phyloP scores from a whole-genome alignment of 2,113 vertebrate genomes.

The Serinus canaria region DNA sequence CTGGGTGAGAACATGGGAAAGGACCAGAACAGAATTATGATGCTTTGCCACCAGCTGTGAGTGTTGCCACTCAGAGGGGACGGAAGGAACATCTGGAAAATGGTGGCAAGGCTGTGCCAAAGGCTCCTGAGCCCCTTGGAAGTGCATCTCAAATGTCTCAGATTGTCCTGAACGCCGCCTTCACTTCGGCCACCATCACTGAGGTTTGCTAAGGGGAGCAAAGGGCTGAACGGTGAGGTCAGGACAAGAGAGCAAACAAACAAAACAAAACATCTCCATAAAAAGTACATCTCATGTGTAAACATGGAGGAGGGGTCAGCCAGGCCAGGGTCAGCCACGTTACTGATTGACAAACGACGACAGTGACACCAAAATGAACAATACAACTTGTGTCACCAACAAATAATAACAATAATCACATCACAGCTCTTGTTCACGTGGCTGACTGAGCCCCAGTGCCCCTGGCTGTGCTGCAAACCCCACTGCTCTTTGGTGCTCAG shows the following conservation, averaged over 20 bases:
- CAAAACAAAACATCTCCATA: not conserved
- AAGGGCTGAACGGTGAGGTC: conserved; percentile 5
- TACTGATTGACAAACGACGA: not conserved
- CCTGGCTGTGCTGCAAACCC: not conserved
- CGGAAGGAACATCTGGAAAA: not conserved
- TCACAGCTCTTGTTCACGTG: conserved; percentile 42
- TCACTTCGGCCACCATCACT: not conserved
- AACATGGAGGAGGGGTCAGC: conserved; percentile 6
- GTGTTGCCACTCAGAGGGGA: not conserved
- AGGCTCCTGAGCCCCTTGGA: not conserved
- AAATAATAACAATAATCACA: not conserved
- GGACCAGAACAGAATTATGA: not conserved
- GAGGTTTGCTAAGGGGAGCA: conserved; percentile 32
- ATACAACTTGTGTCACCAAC: not conserved
- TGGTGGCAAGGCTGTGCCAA: not conserved
- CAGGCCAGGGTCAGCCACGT: conserved; percentile 14
- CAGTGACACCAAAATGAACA: not conserved
- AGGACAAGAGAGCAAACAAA: conserved; percentile 10
- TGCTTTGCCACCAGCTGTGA: not conserved
- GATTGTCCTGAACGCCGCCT: not conserved
- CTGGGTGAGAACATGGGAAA: not conserved
- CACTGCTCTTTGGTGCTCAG: not conserved
- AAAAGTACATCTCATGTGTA: conserved; percentile 40
- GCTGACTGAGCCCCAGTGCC: not conserved
- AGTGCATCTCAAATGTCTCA: not conserved